Conservation (phyloP, 2,797 vertebrate genomes). For the Paramormyrops hopkinsi region DNA sequence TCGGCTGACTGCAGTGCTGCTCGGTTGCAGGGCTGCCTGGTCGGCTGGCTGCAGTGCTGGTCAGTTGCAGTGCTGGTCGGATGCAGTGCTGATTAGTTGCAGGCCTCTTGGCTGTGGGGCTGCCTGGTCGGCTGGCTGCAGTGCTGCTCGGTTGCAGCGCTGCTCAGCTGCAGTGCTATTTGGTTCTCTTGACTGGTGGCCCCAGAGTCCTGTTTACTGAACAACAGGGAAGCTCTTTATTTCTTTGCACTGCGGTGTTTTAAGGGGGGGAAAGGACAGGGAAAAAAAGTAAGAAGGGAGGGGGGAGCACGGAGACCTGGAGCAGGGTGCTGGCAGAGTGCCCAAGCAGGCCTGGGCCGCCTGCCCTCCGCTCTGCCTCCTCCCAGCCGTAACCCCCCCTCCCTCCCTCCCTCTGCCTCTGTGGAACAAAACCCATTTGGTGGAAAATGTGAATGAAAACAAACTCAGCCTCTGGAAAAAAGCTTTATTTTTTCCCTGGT, state of each 20-base stretch:
- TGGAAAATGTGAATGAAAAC: conserved; percentile 68
- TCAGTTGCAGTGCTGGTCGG: background rate
- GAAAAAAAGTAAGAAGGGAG: background rate
- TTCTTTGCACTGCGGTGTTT: conserved; percentile 14
- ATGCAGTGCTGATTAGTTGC: background rate
- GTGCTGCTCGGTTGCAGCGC: too few species aligned
- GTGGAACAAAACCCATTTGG: conserved; percentile 31
- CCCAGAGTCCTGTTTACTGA: background rate
- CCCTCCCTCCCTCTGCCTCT: background rate
- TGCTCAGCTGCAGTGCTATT: background rate
- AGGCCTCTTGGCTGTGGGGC: background rate
- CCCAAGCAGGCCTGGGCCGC: background rate
- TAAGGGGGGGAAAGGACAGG: background rate
- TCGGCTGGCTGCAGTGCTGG: background rate
- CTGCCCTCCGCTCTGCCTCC: background rate
- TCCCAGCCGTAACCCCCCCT: background rate
- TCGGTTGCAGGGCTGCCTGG: background rate
- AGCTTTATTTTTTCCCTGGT: background rate
- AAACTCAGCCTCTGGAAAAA: conserved; percentile 32
- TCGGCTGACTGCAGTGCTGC: too few species aligned
- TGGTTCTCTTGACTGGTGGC: background rate
- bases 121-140: background rate
- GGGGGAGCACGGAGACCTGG: background rate
- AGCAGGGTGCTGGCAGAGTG: background rate
- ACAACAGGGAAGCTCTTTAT: background rate